Evolutionary conservation across 2,888 invertebrate genomes (phyloP).

Genomic region (Nymphalis urticae): DNA sequence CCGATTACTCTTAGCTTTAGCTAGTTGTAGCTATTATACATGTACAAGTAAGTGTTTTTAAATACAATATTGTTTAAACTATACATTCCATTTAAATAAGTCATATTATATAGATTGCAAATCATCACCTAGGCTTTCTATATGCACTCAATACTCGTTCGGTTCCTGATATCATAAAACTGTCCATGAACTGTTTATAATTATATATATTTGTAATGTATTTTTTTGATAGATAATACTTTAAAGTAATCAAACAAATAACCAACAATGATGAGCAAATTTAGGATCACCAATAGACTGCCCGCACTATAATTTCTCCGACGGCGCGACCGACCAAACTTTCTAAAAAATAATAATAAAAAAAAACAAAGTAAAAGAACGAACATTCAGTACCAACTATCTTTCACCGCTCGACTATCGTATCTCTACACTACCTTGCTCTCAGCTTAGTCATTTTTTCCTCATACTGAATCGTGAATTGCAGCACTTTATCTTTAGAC

Average conservation of each 20-base stretch:
- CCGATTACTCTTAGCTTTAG: constrained; percentile 69
- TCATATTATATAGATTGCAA: constrained; percentile 28
- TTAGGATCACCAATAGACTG: constrained; percentile 66
- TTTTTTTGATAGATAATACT: not conserved
- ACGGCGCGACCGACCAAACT: constrained; percentile 75
- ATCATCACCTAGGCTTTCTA: constrained; percentile 23
- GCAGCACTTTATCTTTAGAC: constrained; percentile 17
- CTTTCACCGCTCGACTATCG: constrained; percentile 77
- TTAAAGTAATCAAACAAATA: constrained; percentile 60
- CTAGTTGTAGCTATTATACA: constrained; percentile 70
- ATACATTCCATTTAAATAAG: constrained; percentile 52
- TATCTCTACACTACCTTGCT: constrained; percentile 49
- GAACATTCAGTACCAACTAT: constrained; percentile 72
- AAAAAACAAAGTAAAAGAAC: constrained; percentile 75
- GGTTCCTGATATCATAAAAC: constrained; percentile 17
- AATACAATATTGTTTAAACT: constrained; percentile 57
- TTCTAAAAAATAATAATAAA: constrained; percentile 73
- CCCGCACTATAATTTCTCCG: constrained; percentile 74
- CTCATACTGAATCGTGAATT: constrained; percentile 43
- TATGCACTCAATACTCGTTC: constrained; percentile 25
- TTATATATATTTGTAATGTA: constrained; percentile 8
- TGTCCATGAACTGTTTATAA: not conserved
- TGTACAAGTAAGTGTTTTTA: constrained; percentile 60
- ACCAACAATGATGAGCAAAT: constrained; percentile 67
- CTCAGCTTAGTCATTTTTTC: constrained; percentile 47